Conservation (phyloP, 2,888 invertebrate genomes). For the Branchellion lobata region DNA sequence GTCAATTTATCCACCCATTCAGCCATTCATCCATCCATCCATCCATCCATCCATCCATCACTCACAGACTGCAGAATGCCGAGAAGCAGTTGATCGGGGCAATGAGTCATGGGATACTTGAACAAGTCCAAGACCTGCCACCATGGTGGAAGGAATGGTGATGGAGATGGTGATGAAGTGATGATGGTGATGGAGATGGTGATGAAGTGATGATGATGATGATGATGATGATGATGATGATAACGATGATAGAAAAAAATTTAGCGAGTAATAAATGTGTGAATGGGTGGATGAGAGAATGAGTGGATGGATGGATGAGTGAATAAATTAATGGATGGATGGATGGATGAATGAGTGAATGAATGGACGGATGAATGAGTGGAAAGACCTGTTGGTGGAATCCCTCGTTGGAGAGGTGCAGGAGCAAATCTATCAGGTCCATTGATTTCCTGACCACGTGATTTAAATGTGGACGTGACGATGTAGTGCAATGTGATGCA, state of each 20-base stretch:
- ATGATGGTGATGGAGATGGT: too few relatives aligned
- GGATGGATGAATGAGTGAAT: neutral
- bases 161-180: neutral
- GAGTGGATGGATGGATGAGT: too few relatives aligned
- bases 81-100: slow-evolving; percentile 88
- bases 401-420: slow-evolving; percentile 83
- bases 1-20: slow-evolving; percentile 4
- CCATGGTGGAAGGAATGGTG: slow-evolving; percentile 60
- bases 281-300: too few relatives aligned
- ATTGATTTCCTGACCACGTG: slow-evolving; percentile 71
- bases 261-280: too few relatives aligned
- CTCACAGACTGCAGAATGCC: slow-evolving; percentile 78
- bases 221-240: too few relatives aligned
- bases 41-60: slow-evolving; percentile 11
- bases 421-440: slow-evolving; percentile 82
- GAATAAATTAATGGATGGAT: too few relatives aligned
- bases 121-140: slow-evolving; percentile 78
- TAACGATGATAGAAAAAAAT: too few relatives aligned
- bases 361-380: neutral
- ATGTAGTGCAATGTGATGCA: neutral
- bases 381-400: slow-evolving; percentile 69
- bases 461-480: neutral
- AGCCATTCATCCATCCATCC: slow-evolving; percentile 19
- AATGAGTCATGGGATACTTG: slow-evolving; percentile 85
- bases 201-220: too few relatives aligned